Percentiles rank a stretch among this genome's conserved stretches.
phyloP scores from a whole-genome alignment of 2,888 invertebrate genomes.

The Phasia obesa region DNA sequence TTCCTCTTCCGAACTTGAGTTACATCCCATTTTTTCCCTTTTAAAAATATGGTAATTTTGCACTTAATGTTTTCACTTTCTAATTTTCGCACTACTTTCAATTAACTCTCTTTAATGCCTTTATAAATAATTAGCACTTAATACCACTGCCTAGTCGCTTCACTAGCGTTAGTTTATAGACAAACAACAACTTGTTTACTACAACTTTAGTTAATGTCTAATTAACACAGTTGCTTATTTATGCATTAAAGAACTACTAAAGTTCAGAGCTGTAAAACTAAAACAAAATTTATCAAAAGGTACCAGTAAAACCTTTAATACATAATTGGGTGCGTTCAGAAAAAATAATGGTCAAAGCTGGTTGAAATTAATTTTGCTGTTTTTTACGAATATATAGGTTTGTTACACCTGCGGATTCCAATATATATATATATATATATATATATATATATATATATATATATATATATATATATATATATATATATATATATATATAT shows the following conservation, averaged over 20 bases:
- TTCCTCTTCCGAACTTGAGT: constrained; percentile 85
- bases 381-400: no score
- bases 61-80: constrained; percentile 12
- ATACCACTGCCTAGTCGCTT: constrained; percentile 9
- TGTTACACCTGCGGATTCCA: no score
- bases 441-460: no score
- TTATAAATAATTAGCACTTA: constrained; percentile 28
- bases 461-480: no score
- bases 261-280: no score
- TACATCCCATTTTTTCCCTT: constrained; percentile 84
- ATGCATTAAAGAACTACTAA: not conserved
- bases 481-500: no score
- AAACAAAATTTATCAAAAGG: no score
- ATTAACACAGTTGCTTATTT: constrained; percentile 30
- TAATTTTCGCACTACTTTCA: constrained; percentile 18
- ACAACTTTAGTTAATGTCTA: constrained; percentile 25
- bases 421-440: no score
- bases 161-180: constrained; percentile 14
- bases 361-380: no score
- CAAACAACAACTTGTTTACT: constrained; percentile 56
- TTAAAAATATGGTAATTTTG: not conserved
- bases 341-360: no score
- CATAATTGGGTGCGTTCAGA: no score
- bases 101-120: constrained; percentile 35
- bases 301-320: no score